Evolutionary conservation across 2,797 vertebrate species (phyloP), one percentile per base, ranked within the genome.

Genomic region (Lycodopsis pacificus): DNA sequence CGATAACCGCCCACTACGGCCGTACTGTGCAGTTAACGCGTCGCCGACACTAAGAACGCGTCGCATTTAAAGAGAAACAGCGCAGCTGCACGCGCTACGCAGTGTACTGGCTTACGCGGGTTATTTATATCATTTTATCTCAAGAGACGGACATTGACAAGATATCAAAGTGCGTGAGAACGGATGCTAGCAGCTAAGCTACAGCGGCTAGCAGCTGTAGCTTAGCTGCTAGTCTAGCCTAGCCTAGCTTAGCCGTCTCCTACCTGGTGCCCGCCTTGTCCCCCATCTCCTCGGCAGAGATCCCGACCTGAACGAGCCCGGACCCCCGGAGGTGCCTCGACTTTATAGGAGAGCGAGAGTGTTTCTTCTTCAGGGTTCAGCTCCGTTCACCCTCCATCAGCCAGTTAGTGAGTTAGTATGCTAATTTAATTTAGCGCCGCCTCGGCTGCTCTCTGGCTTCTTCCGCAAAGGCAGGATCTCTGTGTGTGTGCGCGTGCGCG

Each of bases 211-310:
- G 32, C 32, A 1, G 32, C 32, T 34, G 32, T 34, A 34, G 32
- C 32, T 34, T 34, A 34, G 32, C 32, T 32, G 90, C 56, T 87
- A 91, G 83, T 84, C 7, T 32, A 57, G 54, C 65, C 4, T 87
- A 91, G 83, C 85, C 7, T 32, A 57, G 54, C 65, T 7, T 22
- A 62, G 66, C 49, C 57, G 65, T 81, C 4, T 48, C 90, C 87
- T 92, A 96, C 95, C 95, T 95, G 90, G 95, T 96, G 83, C 95
- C 95, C 87, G 93, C 95, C 91, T 95, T 96, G 93, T 96, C 95
- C 92, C 94, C 95, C 95, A 96, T 96, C 87, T 94, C 93, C 93
- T 91, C 91, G 90, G 91, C 92, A 91, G 44, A 15, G 76, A 74
- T 83, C 83, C 76, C 82, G 17, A 87, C 90, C 82, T 46, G 82